A percentile compares a stretch with the other conserved stretches of the same genome.
These are phyloP conservation scores for Melipona bicolor DNA, from an alignment of 2,888 invertebrate genomes.

Conservation along the genomic window DNA sequence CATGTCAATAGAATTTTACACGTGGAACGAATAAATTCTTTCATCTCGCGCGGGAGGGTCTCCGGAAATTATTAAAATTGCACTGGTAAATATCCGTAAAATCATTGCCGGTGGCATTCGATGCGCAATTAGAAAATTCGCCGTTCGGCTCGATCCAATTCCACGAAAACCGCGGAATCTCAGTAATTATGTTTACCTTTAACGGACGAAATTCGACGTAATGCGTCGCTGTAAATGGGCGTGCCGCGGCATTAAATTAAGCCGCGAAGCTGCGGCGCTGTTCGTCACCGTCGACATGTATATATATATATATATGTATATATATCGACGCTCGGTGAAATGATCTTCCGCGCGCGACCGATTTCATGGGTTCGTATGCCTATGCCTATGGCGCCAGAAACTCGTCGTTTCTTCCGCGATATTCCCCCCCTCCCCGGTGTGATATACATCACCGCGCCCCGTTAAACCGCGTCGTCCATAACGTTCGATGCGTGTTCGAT, in stretches of 20 bases:
- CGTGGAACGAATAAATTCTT: too few species aligned
- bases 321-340: background rate
- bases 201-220: slow-evolving; percentile 70
- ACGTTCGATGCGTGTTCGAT: slow-evolving; percentile 43
- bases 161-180: slow-evolving; percentile 59
- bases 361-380: background rate
- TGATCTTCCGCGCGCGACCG: background rate
- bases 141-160: slow-evolving; percentile 48
- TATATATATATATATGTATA: too few species aligned
- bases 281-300: slow-evolving; percentile 1
- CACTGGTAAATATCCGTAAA: slow-evolving; percentile 17
- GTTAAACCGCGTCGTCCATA: slow-evolving; percentile 33
- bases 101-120: slow-evolving; percentile 35
- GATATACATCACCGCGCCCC: slow-evolving; percentile 14
- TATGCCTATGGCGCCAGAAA: background rate
- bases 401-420: slow-evolving; percentile 15
- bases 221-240: slow-evolving; percentile 64
- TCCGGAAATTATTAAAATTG: background rate
- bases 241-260: slow-evolving; percentile 65
- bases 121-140: slow-evolving; percentile 56
- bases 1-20: too few species aligned
- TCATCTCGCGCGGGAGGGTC: too few species aligned
- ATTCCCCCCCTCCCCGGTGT: background rate
- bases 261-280: slow-evolving; percentile 57
- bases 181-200: slow-evolving; percentile 69